Evolutionary conservation across 2,113 vertebrate genomes (phyloP), one percentile per base, ranked within the genome.

Genomic region (Australoheros scitulus): DNA sequence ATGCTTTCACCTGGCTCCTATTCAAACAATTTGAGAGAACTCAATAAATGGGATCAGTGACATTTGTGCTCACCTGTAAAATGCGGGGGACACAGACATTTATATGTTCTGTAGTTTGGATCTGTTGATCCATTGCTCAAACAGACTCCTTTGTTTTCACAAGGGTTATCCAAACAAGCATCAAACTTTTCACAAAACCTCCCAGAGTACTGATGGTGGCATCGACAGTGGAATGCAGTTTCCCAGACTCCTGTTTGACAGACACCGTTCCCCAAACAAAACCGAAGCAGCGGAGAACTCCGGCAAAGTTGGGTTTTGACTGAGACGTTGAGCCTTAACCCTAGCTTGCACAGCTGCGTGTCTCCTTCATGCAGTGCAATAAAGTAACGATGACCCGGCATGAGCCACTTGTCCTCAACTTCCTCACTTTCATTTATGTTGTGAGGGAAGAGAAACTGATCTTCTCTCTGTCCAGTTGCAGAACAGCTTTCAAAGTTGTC

Each of bases 241-340:
- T 96, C 95, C 95, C 95, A 92, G 63, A 88, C 6, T 26, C 95
- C 87, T 1, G 93, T 96, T 81, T 96, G 94, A 87, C 97, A 97
- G 91, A 91, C 88, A 18, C 97, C 97, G 38, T 89, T 96, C 4
- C 96, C 95, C 2, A 96, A 97, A 88, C 96, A 98, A 6, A 97
- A 91, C 0, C 87, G 92, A 63, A 94, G 85, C 26, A 87, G 91
- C 38, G 89, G 91, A 74, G 89, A 94, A 18, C 91, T 90, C 81
- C 94, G 94, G 86, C 96, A 97, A 74, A 93, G 88, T 11, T 97
- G 95, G 1, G 91, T 85, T 88, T 96, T 97, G 59, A 97, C 95
- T 0, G 95, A 96, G 22, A 98, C 80, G 0, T 95, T 96, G 76
- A 98, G 89, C 77, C 94, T 92, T 38, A 97, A 93, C 56, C 97